Percentiles rank a stretch among this genome's conserved stretches.
phyloP scores from a whole-genome alignment of 2,888 invertebrate genomes.

The Gisinianus flammeolus region DNA sequence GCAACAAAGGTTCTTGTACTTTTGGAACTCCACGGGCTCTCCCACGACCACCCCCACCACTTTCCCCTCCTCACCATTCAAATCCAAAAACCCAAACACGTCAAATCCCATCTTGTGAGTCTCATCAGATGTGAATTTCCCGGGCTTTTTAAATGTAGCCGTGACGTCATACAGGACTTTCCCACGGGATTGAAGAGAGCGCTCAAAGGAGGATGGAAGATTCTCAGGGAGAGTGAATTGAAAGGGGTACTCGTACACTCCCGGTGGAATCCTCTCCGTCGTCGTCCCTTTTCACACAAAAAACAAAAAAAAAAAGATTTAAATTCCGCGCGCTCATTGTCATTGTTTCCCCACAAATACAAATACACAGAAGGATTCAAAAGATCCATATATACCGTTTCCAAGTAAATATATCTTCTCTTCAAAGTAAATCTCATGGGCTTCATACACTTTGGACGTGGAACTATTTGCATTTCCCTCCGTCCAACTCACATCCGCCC shows the following conservation, averaged over 20 bases:
- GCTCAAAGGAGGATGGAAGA: constrained; percentile 81
- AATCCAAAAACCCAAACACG: constrained; percentile 79
- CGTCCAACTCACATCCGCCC: constrained; percentile 75
- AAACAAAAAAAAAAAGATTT: too few relatives aligned
- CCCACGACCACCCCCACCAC: too few relatives aligned
- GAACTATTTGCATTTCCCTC: constrained; percentile 69
- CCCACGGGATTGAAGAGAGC: constrained; percentile 74
- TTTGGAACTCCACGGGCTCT: constrained; percentile 72
- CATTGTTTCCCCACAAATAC: not conserved
- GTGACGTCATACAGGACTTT: constrained; percentile 79
- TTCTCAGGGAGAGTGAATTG: constrained; percentile 74
- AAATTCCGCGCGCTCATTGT: constrained; percentile 51
- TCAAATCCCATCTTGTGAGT: constrained; percentile 82
- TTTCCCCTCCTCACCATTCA: constrained; percentile 76
- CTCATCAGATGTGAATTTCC: constrained; percentile 85
- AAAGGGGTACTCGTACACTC: constrained; percentile 78
- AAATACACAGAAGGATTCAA: not conserved
- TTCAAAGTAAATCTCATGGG: constrained; percentile 79
- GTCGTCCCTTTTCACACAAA: too few relatives aligned
- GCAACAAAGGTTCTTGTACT: constrained; percentile 79
- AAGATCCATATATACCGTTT: constrained; percentile 63
- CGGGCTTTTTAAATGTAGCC: constrained; percentile 79
- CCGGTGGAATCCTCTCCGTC: constrained; percentile 74
- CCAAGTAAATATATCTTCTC: constrained; percentile 77
- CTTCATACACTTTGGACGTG: constrained; percentile 62